These are phyloP conservation scores for Microplitis demolitor DNA, from an alignment of 1,140 invertebrate species.

Conservation along the genomic window DNA sequence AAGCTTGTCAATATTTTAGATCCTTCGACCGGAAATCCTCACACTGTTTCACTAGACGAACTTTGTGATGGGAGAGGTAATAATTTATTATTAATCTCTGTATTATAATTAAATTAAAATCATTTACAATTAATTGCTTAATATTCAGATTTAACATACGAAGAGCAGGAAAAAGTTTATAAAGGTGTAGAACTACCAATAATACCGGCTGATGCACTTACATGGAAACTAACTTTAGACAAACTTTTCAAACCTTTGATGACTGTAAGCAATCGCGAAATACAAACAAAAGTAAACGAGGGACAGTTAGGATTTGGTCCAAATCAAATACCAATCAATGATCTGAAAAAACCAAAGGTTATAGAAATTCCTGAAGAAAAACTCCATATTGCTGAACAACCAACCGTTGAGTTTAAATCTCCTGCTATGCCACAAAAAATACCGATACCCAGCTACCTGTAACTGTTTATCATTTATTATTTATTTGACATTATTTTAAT, in stretches of 20 bases:
- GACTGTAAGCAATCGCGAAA: background rate
- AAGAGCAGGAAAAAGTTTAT: slow-evolving; percentile 15
- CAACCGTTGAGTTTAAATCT: slow-evolving; percentile 54
- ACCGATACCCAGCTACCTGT: background rate
- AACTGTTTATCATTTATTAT: background rate
- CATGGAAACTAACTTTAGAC: slow-evolving; percentile 51
- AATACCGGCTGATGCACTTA: slow-evolving; percentile 32
- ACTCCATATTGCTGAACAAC: slow-evolving; percentile 52
- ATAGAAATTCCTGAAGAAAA: slow-evolving; percentile 57
- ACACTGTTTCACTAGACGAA: too few species aligned
- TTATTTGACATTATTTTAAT: background rate
- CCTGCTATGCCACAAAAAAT: background rate
- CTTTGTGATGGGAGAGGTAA: background rate
- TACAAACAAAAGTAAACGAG: slow-evolving; percentile 43
- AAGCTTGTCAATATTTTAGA: too few species aligned
- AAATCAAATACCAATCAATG: slow-evolving; percentile 48
- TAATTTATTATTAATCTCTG: background rate
- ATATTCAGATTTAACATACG: background rate
- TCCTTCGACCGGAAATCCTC: too few species aligned
- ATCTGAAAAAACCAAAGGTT: slow-evolving; percentile 30
- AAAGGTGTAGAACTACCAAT: background rate
- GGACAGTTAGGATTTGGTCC: slow-evolving; percentile 56
- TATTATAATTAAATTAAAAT: too few species aligned
- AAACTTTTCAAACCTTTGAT: background rate
- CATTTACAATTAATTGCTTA: background rate